These are phyloP conservation scores for Zaprionus kolodkinae DNA, from an alignment of 1,140 invertebrate species.

Conservation along the genomic window DNA sequence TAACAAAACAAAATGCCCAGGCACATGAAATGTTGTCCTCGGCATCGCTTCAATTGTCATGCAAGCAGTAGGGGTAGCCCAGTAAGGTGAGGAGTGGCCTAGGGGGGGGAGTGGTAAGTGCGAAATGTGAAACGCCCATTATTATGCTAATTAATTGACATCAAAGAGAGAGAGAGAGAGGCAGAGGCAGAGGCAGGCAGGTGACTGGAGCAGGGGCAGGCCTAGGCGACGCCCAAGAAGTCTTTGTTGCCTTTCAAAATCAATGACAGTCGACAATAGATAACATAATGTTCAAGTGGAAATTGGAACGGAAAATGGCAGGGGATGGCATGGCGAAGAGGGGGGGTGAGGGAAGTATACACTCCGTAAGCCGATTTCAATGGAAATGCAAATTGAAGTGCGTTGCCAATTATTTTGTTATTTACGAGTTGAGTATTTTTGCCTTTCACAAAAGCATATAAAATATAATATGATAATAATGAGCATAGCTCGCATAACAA, in stretches of 20 bases:
- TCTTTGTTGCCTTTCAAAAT: conserved; percentile 50
- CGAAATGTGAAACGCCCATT: conserved; percentile 77
- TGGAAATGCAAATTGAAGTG: conserved; percentile 79
- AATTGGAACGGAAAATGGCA: background rate
- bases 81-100: background rate
- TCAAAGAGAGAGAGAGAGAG: conserved; percentile 49
- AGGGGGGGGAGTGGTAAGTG: conserved; percentile 27
- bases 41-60: conserved; percentile 71
- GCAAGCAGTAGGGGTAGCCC: background rate
- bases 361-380: conserved; percentile 73
- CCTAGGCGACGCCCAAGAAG: conserved; percentile 9
- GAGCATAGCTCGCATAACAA: conserved; percentile 52
- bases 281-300: conserved; percentile 35
- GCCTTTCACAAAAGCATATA: conserved; percentile 48
- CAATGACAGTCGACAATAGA: conserved; percentile 54
- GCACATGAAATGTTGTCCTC: conserved; percentile 53
- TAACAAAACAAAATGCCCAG: conserved; percentile 70
- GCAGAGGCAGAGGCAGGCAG: conserved; percentile 8
- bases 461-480: conserved; percentile 78
- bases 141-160: conserved; percentile 83
- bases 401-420: conserved; percentile 78
- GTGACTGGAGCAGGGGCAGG: background rate
- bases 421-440: conserved; percentile 54
- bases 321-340: background rate
- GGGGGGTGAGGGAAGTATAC: background rate